phyloP scores from a whole-genome alignment of 2,888 invertebrate species.

The Trisateles emortualis region DNA sequence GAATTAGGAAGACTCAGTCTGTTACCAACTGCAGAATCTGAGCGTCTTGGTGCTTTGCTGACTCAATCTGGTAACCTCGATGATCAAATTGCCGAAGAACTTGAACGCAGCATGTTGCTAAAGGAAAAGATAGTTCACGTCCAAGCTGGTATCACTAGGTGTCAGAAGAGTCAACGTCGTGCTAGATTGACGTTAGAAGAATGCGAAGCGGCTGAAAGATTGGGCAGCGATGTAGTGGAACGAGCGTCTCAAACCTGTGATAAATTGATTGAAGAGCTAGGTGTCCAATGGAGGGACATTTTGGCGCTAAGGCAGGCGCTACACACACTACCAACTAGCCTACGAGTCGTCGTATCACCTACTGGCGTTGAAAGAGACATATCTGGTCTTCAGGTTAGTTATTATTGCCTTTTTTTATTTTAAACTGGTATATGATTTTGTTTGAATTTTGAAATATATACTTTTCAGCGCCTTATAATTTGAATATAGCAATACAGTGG shows the following conservation, averaged over 20 bases:
- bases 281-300: slow-evolving; percentile 92
- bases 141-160: slow-evolving; percentile 90
- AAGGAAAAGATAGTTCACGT: slow-evolving; percentile 91
- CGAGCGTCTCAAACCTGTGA: slow-evolving; percentile 92
- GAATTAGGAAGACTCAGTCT: slow-evolving; percentile 92
- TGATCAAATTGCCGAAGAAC: slow-evolving; percentile 91
- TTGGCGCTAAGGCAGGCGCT: slow-evolving; percentile 91
- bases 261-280: slow-evolving; percentile 89
- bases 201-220: slow-evolving; percentile 90
- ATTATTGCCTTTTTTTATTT: too few species aligned
- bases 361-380: slow-evolving; percentile 92
- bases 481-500: neutral
- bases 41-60: slow-evolving; percentile 91
- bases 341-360: slow-evolving; percentile 92
- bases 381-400: slow-evolving; percentile 83
- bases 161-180: slow-evolving; percentile 90
- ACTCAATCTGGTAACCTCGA: slow-evolving; percentile 91
- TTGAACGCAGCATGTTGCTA: slow-evolving; percentile 91
- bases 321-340: slow-evolving; percentile 92
- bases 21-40: slow-evolving; percentile 91
- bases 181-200: slow-evolving; percentile 89
- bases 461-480: neutral
- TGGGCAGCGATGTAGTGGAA: slow-evolving; percentile 92
- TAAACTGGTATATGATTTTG: neutral
- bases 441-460: neutral